Conservation (phyloP, 2,888 invertebrate genomes). For the Folsomia candida region DNA sequence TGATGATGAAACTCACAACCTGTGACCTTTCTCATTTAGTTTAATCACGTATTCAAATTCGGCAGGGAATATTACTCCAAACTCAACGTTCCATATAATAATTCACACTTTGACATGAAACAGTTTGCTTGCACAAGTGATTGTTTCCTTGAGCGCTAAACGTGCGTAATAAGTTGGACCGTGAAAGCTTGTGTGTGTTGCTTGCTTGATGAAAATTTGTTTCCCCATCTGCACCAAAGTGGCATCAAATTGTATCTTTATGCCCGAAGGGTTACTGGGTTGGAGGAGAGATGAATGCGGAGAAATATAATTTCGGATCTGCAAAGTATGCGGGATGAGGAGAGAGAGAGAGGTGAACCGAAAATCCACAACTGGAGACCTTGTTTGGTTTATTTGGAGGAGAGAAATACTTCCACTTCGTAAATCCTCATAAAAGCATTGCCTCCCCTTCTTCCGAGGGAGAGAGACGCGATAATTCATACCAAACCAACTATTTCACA, state of each 20-base stretch:
- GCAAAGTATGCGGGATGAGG: background rate
- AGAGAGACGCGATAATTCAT: slow-evolving; percentile 26
- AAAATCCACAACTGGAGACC: background rate
- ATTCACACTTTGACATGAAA: background rate
- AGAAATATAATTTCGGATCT: background rate
- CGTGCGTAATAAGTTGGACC: background rate
- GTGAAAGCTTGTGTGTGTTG: background rate
- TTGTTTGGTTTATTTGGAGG: background rate
- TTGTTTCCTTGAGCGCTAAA: background rate
- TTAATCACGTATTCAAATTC: background rate
- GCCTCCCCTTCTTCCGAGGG: too few relatives aligned
- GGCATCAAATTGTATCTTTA: background rate
- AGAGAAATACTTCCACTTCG: background rate
- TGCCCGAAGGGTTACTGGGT: background rate
- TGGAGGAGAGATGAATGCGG: background rate
- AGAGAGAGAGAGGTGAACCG: background rate
- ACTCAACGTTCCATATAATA: background rate
- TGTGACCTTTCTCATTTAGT: background rate
- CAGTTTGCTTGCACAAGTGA: background rate
- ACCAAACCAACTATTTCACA: slow-evolving; percentile 17
- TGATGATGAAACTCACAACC: background rate
- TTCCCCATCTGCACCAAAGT: background rate
- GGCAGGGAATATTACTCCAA: background rate
- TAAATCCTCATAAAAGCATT: slow-evolving; percentile 10
- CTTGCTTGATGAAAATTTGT: background rate